Base-by-base conservation (phyloP, 2,888 invertebrate genomes). In the Tinea trinotella region DNA sequence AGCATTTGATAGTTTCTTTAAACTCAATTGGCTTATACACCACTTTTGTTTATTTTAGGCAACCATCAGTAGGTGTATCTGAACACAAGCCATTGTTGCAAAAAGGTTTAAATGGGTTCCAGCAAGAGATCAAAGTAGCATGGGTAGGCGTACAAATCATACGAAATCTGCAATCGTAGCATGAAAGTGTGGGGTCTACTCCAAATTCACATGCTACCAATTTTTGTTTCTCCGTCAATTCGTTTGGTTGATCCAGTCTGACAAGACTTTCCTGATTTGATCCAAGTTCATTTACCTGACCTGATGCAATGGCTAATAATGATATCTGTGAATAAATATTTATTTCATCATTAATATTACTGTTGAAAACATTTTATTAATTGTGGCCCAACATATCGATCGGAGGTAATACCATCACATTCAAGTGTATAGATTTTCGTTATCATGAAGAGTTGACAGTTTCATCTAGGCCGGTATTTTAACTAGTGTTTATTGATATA, bases 71-170 rank as follows among this genome's bases (percentile, higher is more conserved):
- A 0, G 74, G 73, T 0, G 62, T 52, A 1, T 65, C 49, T 0
- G 75, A 70, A 57, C 80, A 79, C 2, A 70, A 56, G 1, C 80
- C 79, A 54, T 66, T 65, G 19, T 70, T 72, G 22, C 49, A 49
- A 20, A 20, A n/a, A 2, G 20, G 22, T n/a, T 17, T n/a, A n/a
- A 22, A 10, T 5, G 49, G 20, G 6, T 17, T 49, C 12, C 19
- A 22, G 12, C 49, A 49, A n/a, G 22, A 18, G 5, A 20, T 6
- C 5, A 20, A 3, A 3, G 5, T 5, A 9, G 12, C 49, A n/a
- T 18, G 18, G 3, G 9, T 49, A 3, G 49, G 49, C 3, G 5
- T 4, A 49, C 49, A 49, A 7, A 49, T 7, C 49, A 49, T n/a
- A 17, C 22, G 12, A n/a, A 18, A 17, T n/a, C 12, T 6, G n/a